Conservation (phyloP, 2,888 invertebrate genomes). For the Scrobipalpa atriplicella region DNA sequence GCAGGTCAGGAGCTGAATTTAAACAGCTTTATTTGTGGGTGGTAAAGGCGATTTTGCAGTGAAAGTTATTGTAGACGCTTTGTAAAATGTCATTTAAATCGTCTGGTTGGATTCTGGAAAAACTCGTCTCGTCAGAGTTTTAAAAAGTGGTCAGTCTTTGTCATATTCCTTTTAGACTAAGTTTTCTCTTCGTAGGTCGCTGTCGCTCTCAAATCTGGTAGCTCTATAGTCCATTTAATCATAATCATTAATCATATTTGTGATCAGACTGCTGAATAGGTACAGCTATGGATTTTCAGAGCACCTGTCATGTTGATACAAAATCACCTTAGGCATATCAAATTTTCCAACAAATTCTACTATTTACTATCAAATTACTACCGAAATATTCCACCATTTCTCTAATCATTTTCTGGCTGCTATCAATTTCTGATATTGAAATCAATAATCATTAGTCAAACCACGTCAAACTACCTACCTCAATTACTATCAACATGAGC, state of each 20-base stretch:
- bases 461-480: no score
- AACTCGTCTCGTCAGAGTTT: slow-evolving; percentile 7
- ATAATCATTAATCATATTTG: neutral
- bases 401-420: neutral
- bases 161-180: neutral
- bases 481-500: neutral
- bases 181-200: neutral
- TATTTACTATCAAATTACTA: neutral
- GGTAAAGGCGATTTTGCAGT: neutral
- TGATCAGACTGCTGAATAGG: no score
- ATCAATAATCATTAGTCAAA: slow-evolving; percentile 9
- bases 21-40: neutral
- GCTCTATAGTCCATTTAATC: neutral
- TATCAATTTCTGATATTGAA: slow-evolving; percentile 4
- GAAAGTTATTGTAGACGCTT: neutral
- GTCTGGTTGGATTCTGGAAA: neutral
- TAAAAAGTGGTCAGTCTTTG: neutral
- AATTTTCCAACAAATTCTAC: neutral
- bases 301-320: no score
- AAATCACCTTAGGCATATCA: neutral
- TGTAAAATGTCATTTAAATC: neutral
- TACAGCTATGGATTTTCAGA: no score
- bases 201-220: neutral
- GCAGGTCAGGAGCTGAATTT: neutral
- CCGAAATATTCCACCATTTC: neutral